phyloP scores from a whole-genome alignment of 2,113 vertebrate species.

The Xerus inauris region DNA sequence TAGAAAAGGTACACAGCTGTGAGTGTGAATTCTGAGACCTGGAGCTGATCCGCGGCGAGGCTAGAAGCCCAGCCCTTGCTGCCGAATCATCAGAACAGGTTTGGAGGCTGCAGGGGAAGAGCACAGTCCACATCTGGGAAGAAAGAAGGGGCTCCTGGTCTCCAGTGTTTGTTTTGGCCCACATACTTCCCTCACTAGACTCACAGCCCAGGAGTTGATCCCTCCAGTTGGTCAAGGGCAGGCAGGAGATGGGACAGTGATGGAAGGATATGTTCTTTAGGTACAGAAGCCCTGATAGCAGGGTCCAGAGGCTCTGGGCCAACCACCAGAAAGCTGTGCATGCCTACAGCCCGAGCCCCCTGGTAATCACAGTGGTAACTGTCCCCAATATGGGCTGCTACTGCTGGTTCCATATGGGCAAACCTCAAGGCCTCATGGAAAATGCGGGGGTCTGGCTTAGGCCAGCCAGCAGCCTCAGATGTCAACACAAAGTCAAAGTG shows the following conservation, averaged over 20 bases:
- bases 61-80: background rate
- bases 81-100: background rate
- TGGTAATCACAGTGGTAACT: constrained; percentile 91
- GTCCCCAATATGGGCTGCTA: constrained; percentile 92
- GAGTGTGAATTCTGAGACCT: no score
- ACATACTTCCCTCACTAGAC: background rate
- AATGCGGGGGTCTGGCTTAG: constrained; percentile 91
- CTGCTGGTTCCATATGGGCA: constrained; percentile 74
- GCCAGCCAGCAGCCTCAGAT: constrained; percentile 89
- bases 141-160: background rate
- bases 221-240: constrained; percentile 73
- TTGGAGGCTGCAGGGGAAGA: background rate
- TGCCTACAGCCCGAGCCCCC: constrained; percentile 89
- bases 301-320: background rate
- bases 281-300: constrained; percentile 53
- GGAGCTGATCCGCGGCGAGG: background rate
- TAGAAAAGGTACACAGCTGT: background rate
- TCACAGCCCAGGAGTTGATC: background rate
- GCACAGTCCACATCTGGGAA: background rate
- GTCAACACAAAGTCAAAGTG: constrained; percentile 94
- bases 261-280: constrained; percentile 82
- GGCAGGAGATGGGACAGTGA: constrained; percentile 81
- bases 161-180: background rate
- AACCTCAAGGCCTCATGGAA: constrained; percentile 89
- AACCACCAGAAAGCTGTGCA: constrained; percentile 90